Percentiles rank a stretch among this genome's conserved stretches.
Conservation (phyloP, 2,888 invertebrate genomes). For the Caenorhabditis sinica region DNA sequence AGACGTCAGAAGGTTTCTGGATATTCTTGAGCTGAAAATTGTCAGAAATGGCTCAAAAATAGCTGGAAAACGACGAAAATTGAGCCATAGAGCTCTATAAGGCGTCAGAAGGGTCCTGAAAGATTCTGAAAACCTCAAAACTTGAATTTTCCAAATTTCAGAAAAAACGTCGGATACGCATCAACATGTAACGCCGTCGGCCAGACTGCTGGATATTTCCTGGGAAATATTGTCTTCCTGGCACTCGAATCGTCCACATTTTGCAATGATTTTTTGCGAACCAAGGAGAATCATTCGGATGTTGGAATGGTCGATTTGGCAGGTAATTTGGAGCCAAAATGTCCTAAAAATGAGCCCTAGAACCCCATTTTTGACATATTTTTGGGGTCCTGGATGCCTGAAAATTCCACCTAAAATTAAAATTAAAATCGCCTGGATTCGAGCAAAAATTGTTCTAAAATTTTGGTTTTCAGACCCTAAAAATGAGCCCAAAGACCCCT, state of each 20-base stretch:
- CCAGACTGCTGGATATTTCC: slow-evolving; percentile 93
- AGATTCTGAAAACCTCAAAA: background rate
- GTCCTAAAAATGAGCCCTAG: too few relatives aligned
- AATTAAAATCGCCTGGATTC: too few relatives aligned
- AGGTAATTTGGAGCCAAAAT: slow-evolving; percentile 72
- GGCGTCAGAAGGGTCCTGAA: too few relatives aligned
- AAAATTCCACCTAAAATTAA: too few relatives aligned
- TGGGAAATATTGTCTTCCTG: slow-evolving; percentile 90
- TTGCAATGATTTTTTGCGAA: slow-evolving; percentile 94
- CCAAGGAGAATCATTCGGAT: slow-evolving; percentile 86
- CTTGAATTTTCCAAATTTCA: slow-evolving; percentile 82
- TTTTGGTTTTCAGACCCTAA: too few relatives aligned
- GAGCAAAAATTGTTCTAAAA: too few relatives aligned
- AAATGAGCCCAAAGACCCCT: too few relatives aligned
- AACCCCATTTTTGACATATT: background rate
- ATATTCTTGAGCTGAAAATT: background rate
- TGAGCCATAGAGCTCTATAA: too few relatives aligned
- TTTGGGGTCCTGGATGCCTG: too few relatives aligned
- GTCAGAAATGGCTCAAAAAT: too few relatives aligned
- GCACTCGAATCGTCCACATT: slow-evolving; percentile 96
- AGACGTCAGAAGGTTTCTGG: too few relatives aligned
- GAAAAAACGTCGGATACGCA: slow-evolving; percentile 96
- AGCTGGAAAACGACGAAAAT: too few relatives aligned
- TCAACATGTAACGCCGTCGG: slow-evolving; percentile 99
- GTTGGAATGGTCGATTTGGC: slow-evolving; percentile 87